These are phyloP conservation scores for Tetrapedia diversipes DNA, from an alignment of 2,888 invertebrate species.

Conservation along the genomic window DNA sequence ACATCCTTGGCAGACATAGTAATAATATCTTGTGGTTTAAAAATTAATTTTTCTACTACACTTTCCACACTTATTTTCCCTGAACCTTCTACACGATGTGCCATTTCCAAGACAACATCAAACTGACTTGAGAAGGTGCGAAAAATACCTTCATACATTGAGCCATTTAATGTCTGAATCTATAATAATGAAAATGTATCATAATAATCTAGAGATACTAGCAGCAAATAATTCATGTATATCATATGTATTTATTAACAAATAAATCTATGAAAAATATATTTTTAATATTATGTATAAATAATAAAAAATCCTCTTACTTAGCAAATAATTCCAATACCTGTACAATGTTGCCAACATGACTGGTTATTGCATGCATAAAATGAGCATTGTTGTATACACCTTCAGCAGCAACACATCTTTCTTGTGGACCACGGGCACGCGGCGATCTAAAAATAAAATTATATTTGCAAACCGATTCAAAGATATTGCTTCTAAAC, in stretches of 20 bases:
- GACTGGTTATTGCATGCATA: conserved; percentile 94
- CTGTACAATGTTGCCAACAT: conserved; percentile 92
- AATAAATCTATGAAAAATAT: background rate
- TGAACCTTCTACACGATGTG: conserved; percentile 90
- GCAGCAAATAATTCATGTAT: background rate
- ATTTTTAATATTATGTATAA: background rate
- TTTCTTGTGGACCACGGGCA: conserved; percentile 84
- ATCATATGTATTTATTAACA: background rate
- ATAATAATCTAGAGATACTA: background rate
- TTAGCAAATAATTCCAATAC: conserved; percentile 69
- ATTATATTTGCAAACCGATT: background rate
- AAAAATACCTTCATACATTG: conserved; percentile 94
- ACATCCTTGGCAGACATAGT: conserved; percentile 92
- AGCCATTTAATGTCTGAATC: conserved; percentile 92
- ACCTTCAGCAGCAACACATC: conserved; percentile 90
- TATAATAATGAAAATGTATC: conserved; percentile 61
- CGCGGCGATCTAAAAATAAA: conserved; percentile 86
- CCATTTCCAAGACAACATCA: conserved; percentile 94
- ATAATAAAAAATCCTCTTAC: background rate
- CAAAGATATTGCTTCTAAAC: background rate
- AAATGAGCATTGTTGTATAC: conserved; percentile 95
- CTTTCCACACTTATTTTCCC: conserved; percentile 87
- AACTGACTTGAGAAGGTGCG: conserved; percentile 94
- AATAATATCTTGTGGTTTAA: conserved; percentile 93
- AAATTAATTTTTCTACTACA: conserved; percentile 91